These are phyloP conservation scores for Eretmocerus hayati DNA, from an alignment of 2,888 invertebrate species.

Conservation along the genomic window DNA sequence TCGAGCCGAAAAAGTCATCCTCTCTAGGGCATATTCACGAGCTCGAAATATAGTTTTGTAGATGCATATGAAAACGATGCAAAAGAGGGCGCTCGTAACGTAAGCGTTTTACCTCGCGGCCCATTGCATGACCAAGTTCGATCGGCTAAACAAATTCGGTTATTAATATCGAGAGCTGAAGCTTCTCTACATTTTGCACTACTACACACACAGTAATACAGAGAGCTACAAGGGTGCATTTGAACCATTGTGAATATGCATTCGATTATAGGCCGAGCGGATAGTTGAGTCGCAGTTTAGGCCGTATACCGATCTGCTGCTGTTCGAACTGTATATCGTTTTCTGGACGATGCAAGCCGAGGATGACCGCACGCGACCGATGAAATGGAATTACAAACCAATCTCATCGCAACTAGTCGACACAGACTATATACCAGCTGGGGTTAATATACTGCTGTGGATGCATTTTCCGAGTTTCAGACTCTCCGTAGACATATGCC, in stretches of 20 bases:
- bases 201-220: no score
- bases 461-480: conserved; percentile 32
- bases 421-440: no score
- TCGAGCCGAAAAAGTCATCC: conserved; percentile 6
- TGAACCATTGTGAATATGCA: conserved; percentile 24
- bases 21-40: no score
- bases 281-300: conserved; percentile 29
- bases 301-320: background rate
- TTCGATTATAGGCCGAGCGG: conserved; percentile 32
- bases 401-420: conserved; percentile 26
- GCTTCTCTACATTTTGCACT: background rate
- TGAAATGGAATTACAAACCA: conserved; percentile 42
- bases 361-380: conserved; percentile 26
- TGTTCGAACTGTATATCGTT: no score
- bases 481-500: conserved; percentile 33
- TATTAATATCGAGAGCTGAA: conserved; percentile 24
- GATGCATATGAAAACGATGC: no score
- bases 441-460: conserved; percentile 19
- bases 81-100: background rate
- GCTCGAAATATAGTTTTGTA: no score
- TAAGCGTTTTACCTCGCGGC: conserved; percentile 9
- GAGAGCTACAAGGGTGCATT: no score
- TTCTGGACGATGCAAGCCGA: background rate
- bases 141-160: conserved; percentile 24
- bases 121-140: background rate